A percentile compares a stretch with the other conserved stretches of the same genome.
phyloP scores from a whole-genome alignment of 2,888 invertebrate genomes.

The Nebria brevicollis region DNA sequence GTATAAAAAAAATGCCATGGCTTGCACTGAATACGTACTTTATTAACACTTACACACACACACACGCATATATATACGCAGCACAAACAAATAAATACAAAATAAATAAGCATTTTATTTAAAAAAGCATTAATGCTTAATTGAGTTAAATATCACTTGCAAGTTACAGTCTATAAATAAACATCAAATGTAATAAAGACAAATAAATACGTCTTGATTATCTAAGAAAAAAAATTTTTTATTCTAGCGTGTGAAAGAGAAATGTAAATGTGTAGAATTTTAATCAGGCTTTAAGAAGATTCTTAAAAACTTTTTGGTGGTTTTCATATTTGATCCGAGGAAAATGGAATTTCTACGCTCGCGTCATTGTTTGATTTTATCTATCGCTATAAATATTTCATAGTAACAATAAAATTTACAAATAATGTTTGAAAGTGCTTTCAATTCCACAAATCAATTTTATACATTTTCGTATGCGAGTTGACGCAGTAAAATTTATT shows the following conservation, averaged over 20 bases:
- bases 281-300: not conserved
- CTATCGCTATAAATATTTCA: not conserved
- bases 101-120: no score
- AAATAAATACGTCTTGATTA: no score
- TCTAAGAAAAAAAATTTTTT: no score
- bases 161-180: no score
- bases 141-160: no score
- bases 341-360: not conserved
- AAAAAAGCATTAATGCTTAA: no score
- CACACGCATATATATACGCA: no score
- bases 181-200: no score
- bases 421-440: slow-evolving; percentile 43
- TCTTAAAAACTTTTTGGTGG: not conserved
- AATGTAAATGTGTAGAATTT: not conserved
- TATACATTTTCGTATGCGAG: slow-evolving; percentile 37
- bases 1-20: no score
- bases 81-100: no score
- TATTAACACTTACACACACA: no score
- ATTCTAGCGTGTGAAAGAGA: not conserved
- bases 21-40: no score
- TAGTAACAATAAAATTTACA: slow-evolving; percentile 30
- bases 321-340: not conserved
- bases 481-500: slow-evolving; percentile 30
- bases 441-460: slow-evolving; percentile 41
- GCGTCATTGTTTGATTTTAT: not conserved